Evolutionary conservation across 2,797 vertebrate genomes (phyloP).

Genomic region (Leptatherina wallacei): DNA sequence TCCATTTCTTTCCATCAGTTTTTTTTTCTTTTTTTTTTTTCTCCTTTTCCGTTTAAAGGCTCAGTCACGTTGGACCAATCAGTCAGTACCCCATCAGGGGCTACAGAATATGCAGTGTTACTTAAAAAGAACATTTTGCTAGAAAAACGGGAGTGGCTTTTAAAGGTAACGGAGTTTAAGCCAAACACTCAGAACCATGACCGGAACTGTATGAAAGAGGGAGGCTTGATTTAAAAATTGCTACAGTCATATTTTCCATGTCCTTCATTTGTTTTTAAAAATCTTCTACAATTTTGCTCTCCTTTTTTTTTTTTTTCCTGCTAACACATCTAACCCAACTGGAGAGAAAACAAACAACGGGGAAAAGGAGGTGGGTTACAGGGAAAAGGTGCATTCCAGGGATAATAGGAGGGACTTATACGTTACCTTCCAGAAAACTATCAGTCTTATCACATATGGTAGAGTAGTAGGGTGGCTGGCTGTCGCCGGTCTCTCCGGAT

Average conservation of each 20-base stretch:
- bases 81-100: conserved; percentile 76
- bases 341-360: conserved; percentile 78
- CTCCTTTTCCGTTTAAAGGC: conserved; percentile 70
- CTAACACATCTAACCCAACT: conserved; percentile 76
- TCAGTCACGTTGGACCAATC: conserved; percentile 77
- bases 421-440: conserved; percentile 89
- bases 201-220: conserved; percentile 78
- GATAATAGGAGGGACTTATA: conserved; percentile 80
- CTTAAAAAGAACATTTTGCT: conserved; percentile 84
- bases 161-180: conserved; percentile 80
- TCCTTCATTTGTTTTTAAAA: conserved; percentile 60
- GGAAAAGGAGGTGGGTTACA: conserved; percentile 66
- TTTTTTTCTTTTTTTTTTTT: conserved; percentile 21
- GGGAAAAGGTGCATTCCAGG: conserved; percentile 82
- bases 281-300: conserved; percentile 70
- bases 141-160: conserved; percentile 85
- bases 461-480: conserved; percentile 84
- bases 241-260: conserved; percentile 79
- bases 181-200: conserved; percentile 78
- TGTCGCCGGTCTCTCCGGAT: conserved; percentile 61
- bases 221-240: conserved; percentile 83
- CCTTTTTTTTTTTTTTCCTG: conserved; percentile 59
- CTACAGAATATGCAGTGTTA: conserved; percentile 79
- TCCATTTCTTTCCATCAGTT: conserved; percentile 77
- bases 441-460: conserved; percentile 88